Evolutionary conservation across 2,113 vertebrate genomes (phyloP), one percentile per base, ranked within the genome.

Genomic region (Apistogramma diplotaenia): DNA sequence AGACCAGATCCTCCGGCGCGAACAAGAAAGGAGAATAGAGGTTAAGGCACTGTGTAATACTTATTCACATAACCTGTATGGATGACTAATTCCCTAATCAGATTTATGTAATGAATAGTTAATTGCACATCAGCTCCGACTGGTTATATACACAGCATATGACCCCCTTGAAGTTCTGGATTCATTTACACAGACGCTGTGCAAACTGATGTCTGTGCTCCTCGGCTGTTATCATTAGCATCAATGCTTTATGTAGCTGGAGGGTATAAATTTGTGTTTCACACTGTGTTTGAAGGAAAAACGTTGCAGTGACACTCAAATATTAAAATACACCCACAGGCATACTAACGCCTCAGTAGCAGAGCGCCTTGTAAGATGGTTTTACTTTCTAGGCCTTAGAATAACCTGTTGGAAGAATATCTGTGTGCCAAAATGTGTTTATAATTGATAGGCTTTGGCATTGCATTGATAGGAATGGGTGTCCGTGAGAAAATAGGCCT

Each of bases 71-170:
- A 88, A 89, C 88, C 87, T 86, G 87, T 86, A 67, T 25, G 71
- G 84, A 71, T 85, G 88, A 91, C 86, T 84, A 87, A 88, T 89
- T 87, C 84, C 71, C 80, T 87, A 90, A 91, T 93, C 89, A 89
- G 87, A 82, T 92, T 88, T 88, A 70, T 77, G 54, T 74, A 89
- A 91, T 92, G 89, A 93, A 91, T 91, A 90, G 80, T 89, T 94
- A 92, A 94, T 93, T 88, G 85, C 79, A 76, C 88, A 89, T 90
- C 82, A 78, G 76, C 80, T 77, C 74, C 21, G 56, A 77, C 84
- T 89, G 81, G 85, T 84, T 90, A 31, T 85, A 29, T 85, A 88
- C 74, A 78, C 79, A 85, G 71, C 85, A 79, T 71, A 82, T 75
- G 73, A 90, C 90, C 87, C 82, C 65, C 73, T 80, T 75, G n/a